Conservation (phyloP, 1,140 invertebrate genomes). For the Neuroterus valhalla region DNA sequence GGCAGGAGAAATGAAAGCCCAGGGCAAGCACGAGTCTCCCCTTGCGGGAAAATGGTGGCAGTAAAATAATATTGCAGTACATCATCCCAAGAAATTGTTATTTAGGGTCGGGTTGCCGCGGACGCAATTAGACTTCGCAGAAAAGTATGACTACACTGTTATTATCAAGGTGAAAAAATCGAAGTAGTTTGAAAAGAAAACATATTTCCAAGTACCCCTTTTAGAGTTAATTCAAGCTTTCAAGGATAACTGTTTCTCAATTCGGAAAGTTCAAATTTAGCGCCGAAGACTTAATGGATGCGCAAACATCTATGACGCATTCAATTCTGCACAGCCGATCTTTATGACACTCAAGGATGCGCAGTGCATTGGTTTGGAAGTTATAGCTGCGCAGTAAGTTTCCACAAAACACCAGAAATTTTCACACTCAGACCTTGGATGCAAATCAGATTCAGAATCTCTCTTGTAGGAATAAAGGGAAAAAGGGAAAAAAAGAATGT, state of each 20-base stretch:
- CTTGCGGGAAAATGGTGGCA: conserved; percentile 26
- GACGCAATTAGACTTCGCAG: conserved; percentile 17
- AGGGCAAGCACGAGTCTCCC: conserved; percentile 1
- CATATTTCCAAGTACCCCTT: background rate
- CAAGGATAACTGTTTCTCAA: background rate
- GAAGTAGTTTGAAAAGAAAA: background rate
- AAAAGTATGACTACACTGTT: background rate
- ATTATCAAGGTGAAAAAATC: conserved; percentile 3
- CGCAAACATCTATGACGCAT: too few relatives aligned
- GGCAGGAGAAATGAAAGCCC: conserved; percentile 24
- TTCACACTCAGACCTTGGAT: background rate
- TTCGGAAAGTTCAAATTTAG: too few relatives aligned
- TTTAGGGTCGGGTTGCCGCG: conserved; percentile 11
- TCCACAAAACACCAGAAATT: background rate
- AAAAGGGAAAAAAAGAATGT: background rate
- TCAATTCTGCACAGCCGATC: too few relatives aligned
- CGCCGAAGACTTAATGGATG: too few relatives aligned
- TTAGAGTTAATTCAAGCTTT: background rate
- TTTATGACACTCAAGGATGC: too few relatives aligned
- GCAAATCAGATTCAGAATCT: background rate
- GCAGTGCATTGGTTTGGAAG: too few relatives aligned
- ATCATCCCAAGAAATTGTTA: conserved; percentile 22
- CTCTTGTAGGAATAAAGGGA: background rate
- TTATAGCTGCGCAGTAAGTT: too few relatives aligned
- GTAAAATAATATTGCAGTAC: conserved; percentile 27